Base-by-base conservation (phyloP, 2,113 vertebrate species). In the Psophia crepitans region DNA sequence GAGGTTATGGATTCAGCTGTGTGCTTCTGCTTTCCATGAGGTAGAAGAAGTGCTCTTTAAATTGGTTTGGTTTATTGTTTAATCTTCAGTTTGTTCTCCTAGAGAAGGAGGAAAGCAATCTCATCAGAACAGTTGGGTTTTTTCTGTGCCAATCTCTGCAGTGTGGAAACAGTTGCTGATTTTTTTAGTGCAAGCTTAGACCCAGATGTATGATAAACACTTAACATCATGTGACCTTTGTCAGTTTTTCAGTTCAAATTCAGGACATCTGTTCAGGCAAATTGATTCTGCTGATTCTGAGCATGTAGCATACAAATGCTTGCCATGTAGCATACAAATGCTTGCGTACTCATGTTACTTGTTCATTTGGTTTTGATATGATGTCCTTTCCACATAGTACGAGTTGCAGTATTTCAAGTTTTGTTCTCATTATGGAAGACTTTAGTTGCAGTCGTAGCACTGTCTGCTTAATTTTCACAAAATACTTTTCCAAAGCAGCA, bases 381-480 rank as follows among this genome's bases (percentile, higher is more conserved):
- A 51, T 91, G 54, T 54, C 73, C 56, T 96, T 84, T 74, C 60
- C 32, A 54, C 33, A 18, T 70, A 66, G n/a, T 66, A 56, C 2
- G 5, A 74, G 69, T 63, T 91, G 61, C 51, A 85, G 48, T n/a
- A 56, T 82, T 86, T 94, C 87, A 79, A 22, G 49, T 95, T 82
- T 87, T 84, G 8, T 84, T 63, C 37, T 75, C 41, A 5, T 75
- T 74, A 37, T 44, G 28, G 84, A 84, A 91, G 74, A 41, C 60
- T 60, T 28, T 33, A 87, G 68, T 54, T 68, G 74, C 49, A 86
- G 82, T 83, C 79, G 24, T 83, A 90, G 86, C 75, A 69, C 39
- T 89, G 64, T 44, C 90, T 88, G 57, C 66, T 53, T 92, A 53
- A 90, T 91, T 92, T 87, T 90, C 85, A 79, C 63, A n/a, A 44